Evolutionary conservation across 2,888 invertebrate species (phyloP).

Genomic region (Lysandra coridon): DNA sequence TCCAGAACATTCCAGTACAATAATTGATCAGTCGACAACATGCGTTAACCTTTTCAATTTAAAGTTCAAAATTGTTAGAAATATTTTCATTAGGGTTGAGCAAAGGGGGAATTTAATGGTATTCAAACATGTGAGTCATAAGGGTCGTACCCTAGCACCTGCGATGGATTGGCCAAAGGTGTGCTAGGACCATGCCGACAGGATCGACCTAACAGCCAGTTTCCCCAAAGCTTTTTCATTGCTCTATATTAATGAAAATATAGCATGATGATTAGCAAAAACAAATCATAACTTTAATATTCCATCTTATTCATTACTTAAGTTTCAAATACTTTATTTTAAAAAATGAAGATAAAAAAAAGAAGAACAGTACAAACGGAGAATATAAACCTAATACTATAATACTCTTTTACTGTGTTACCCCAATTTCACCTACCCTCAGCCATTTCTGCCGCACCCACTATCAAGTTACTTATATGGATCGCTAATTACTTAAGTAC

Average conservation of each 20-base stretch:
- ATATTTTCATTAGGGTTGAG: constrained; percentile 37
- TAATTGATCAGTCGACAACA: constrained; percentile 37
- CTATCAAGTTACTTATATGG: background rate
- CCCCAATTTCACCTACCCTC: background rate
- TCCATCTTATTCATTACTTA: too few relatives aligned
- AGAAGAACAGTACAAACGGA: too few relatives aligned
- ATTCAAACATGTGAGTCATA: constrained; percentile 35
- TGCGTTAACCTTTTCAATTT: constrained; percentile 40
- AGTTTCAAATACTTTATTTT: too few relatives aligned
- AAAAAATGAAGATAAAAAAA: too few relatives aligned
- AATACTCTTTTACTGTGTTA: background rate
- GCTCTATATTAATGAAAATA: too few relatives aligned
- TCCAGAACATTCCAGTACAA: constrained; percentile 39
- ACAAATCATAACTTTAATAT: too few relatives aligned
- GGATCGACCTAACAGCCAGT: background rate
- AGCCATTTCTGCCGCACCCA: background rate
- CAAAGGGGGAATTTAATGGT: constrained; percentile 46
- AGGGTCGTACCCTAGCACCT: constrained; percentile 25
- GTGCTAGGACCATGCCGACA: background rate
- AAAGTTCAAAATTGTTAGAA: constrained; percentile 44
- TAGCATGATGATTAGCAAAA: too few relatives aligned
- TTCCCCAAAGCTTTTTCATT: background rate
- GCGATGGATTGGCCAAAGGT: constrained; percentile 1
- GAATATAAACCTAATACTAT: too few relatives aligned
- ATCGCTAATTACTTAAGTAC: background rate